Base-by-base conservation (phyloP, 2,113 vertebrate species). In the Chionis minor region DNA sequence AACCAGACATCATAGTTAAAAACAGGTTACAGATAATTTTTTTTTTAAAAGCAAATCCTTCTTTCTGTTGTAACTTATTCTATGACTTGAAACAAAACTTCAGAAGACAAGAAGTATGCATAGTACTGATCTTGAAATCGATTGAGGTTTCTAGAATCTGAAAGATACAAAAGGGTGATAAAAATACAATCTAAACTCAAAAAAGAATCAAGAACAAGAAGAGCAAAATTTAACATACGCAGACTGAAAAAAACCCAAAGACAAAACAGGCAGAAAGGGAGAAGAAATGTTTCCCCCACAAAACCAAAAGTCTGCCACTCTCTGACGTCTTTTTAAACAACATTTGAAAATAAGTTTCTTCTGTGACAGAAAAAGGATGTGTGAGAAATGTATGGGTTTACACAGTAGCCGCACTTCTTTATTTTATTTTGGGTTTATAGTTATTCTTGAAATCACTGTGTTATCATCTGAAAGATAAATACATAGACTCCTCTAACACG, bases 321-420 rank as follows among this genome's bases (percentile, higher is more conserved):
- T 49, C 62, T 83, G 49, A 56, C 14, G 49, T 14, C 21, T 85
- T 72, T 84, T 63, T 28, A 7, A 92, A 86, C 11, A 83, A n/a
- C 30, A 38, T 28, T 72, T 77, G 21, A 73, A 77, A 52, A 62
- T 7, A 28, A 38, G 28, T 30, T 90, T 51, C 14, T 47, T 72
- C 21, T 9, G 22, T 22, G 59, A 33, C n/a, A 63, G 40, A 61
- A 59, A 63, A 66, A 42, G 22, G 16, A 21, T 49, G 16, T 6
- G 12, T 8, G 23, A 88, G 5, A 65, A 75, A 63, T 16, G 2
- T 13, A 40, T 8, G 14, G 6, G 27, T 79, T 66, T 78, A 65
- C 5, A 14, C 0, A 1, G 33, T 17, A 51, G 35, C 6, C 10
- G 32, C 10, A 33, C 7, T 75, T 56, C 1, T 4, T 58, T 79